Conservation (phyloP, 1,140 invertebrate species). For the Acromyrmex heyeri region DNA sequence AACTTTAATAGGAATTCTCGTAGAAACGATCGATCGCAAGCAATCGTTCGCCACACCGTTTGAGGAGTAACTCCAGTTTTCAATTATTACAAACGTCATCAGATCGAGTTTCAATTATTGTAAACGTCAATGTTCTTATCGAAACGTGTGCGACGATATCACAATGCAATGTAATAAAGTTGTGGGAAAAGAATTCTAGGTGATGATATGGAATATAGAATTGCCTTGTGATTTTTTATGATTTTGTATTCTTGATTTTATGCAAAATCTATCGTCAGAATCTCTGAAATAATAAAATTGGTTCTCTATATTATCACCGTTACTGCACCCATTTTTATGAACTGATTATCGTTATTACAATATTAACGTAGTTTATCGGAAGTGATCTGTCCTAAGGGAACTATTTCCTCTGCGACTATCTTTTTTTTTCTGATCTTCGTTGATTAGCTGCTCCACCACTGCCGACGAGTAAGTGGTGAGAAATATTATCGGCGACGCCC, state of each 20-base stretch:
- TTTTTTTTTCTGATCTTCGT: background rate
- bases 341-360: slow-evolving; percentile 64
- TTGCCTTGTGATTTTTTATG: background rate
- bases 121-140: slow-evolving; percentile 47
- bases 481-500: slow-evolving; percentile 60
- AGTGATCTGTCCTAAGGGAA: slow-evolving; percentile 19
- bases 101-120: slow-evolving; percentile 57
- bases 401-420: slow-evolving; percentile 8
- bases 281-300: slow-evolving; percentile 54
- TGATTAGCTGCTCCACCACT: background rate
- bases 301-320: background rate
- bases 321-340: slow-evolving; percentile 1
- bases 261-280: slow-evolving; percentile 14
- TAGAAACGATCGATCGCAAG: slow-evolving; percentile 49
- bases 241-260: background rate
- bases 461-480: slow-evolving; percentile 40
- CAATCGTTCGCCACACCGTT: slow-evolving; percentile 5
- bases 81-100: slow-evolving; percentile 60
- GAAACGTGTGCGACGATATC: slow-evolving; percentile 2
- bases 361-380: slow-evolving; percentile 70
- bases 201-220: background rate
- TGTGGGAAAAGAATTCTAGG: background rate
- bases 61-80: slow-evolving; percentile 49
- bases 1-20: slow-evolving; percentile 62
- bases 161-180: background rate